Conservation (phyloP, 2,888 invertebrate genomes). For the Oligia strigilis region DNA sequence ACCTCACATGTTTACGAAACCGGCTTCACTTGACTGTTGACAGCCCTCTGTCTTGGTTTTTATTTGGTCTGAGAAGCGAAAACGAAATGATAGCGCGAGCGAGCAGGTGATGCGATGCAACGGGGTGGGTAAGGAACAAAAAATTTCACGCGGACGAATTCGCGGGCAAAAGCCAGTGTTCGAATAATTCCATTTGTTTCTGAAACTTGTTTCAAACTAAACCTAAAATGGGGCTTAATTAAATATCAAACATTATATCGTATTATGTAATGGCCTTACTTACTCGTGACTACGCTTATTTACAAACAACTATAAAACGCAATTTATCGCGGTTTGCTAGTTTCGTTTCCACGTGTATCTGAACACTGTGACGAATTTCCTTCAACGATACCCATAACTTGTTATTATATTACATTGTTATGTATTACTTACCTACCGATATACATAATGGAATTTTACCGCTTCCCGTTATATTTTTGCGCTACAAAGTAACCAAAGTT, state of each 20-base stretch:
- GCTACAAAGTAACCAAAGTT: slow-evolving; percentile 28
- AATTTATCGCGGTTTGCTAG: slow-evolving; percentile 49
- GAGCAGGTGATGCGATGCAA: too few species aligned
- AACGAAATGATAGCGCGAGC: too few species aligned
- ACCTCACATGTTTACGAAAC: too few species aligned
- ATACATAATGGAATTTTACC: slow-evolving; percentile 35
- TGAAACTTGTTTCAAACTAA: background rate
- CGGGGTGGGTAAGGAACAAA: too few species aligned
- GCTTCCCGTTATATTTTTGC: slow-evolving; percentile 16
- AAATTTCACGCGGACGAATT: too few species aligned
- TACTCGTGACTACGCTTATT: slow-evolving; percentile 9
- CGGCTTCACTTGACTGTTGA: too few species aligned
- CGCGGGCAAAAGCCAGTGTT: background rate
- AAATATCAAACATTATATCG: slow-evolving; percentile 1
- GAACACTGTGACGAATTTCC: slow-evolving; percentile 61
- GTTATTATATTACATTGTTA: slow-evolving; percentile 51
- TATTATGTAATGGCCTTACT: slow-evolving; percentile 13
- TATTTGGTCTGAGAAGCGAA: too few species aligned
- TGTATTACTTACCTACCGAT: slow-evolving; percentile 28
- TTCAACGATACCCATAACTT: slow-evolving; percentile 39
- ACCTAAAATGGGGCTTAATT: background rate
- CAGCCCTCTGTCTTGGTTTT: too few species aligned
- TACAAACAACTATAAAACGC: slow-evolving; percentile 41
- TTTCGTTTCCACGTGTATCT: slow-evolving; percentile 62
- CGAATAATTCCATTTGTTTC: background rate